Conservation (phyloP, 2,797 vertebrate species). For the Argyrosomus regius region DNA sequence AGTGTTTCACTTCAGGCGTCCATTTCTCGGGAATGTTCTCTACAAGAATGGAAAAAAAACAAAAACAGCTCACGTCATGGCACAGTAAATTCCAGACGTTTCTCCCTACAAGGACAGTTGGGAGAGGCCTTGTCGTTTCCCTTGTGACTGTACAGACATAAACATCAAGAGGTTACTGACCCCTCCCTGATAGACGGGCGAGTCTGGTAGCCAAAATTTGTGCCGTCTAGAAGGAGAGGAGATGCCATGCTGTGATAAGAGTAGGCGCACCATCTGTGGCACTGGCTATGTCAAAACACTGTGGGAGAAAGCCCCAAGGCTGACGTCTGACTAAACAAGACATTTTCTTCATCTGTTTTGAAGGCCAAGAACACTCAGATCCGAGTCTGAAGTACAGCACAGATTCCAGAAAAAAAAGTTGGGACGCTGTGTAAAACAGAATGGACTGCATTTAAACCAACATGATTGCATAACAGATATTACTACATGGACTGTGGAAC, state of each 20-base stretch:
- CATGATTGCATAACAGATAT: background rate
- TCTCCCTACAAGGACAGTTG: constrained; percentile 46
- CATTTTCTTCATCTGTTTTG: constrained; percentile 23
- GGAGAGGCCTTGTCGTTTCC: constrained; percentile 32
- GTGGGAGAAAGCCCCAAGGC: constrained; percentile 19
- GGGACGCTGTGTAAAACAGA: too few relatives aligned
- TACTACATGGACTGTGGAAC: background rate
- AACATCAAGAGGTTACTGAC: constrained; percentile 48
- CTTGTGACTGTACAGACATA: constrained; percentile 34
- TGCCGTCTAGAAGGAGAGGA: constrained; percentile 26
- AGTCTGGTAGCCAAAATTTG: constrained; percentile 27
- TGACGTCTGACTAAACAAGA: constrained; percentile 8
- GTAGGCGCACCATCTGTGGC: constrained; percentile 30
- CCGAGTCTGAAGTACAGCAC: background rate
- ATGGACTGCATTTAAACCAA: too few relatives aligned
- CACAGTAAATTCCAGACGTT: background rate
- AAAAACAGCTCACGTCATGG: constrained; percentile 1
- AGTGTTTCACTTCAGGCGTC: constrained; percentile 99
- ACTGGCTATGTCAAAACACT: background rate
- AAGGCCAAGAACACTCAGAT: background rate
- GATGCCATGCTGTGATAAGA: constrained; percentile 28
- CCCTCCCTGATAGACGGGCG: constrained; percentile 25
- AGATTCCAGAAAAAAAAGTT: background rate
- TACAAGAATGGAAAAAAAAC: constrained; percentile 61
- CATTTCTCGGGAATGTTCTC: constrained; percentile 99